Percentiles rank a stretch among this genome's conserved stretches.
Evolutionary conservation across 2,888 invertebrate species (phyloP).

Genomic region (Mythimna impura): DNA sequence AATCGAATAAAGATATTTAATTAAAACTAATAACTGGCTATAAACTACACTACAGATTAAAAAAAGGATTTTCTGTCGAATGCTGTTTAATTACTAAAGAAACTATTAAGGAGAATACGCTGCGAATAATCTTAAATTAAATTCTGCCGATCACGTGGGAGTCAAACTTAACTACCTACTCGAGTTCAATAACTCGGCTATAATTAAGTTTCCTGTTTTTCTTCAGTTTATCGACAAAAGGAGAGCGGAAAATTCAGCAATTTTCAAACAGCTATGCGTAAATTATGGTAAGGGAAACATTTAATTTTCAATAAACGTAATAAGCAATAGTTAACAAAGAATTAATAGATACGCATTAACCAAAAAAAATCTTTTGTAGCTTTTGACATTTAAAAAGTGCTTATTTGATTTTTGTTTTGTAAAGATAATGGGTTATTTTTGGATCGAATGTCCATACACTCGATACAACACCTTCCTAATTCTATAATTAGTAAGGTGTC

Average conservation of each 20-base stretch:
- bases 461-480: too few relatives aligned
- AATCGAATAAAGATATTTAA: slow-evolving; percentile 31
- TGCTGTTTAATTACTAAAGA: slow-evolving; percentile 43
- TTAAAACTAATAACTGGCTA: slow-evolving; percentile 53
- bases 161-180: not conserved
- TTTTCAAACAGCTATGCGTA: too few relatives aligned
- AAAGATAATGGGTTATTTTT: too few relatives aligned
- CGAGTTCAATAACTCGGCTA: slow-evolving; percentile 3
- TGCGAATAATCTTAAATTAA: not conserved
- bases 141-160: not conserved
- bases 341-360: not conserved
- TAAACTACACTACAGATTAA: slow-evolving; percentile 11
- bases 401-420: too few relatives aligned
- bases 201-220: not conserved
- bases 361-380: not conserved
- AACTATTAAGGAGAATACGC: slow-evolving; percentile 42
- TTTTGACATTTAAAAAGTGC: too few relatives aligned
- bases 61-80: slow-evolving; percentile 31
- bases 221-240: not conserved
- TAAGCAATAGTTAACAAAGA: too few relatives aligned
- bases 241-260: too few relatives aligned
- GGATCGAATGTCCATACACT: too few relatives aligned
- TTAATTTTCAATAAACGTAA: too few relatives aligned
- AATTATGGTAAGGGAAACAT: too few relatives aligned
- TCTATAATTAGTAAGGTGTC: too few relatives aligned